Evolutionary conservation across 1,140 invertebrate species (phyloP).

Genomic region (Campoletis sonorensis): DNA sequence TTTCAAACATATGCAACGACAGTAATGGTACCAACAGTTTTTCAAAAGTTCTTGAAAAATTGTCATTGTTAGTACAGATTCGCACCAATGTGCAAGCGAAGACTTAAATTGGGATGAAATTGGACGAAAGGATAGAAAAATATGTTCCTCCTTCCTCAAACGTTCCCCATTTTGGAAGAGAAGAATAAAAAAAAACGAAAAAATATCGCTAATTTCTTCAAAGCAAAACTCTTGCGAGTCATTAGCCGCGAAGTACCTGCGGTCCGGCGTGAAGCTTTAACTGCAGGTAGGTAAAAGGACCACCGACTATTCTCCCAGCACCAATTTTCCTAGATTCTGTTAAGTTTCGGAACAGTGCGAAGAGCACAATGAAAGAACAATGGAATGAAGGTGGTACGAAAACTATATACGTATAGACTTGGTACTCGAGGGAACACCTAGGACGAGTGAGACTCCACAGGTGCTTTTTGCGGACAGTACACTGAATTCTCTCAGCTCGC

Average conservation of each 20-base stretch:
- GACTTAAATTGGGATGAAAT: no score
- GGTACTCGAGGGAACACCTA: not conserved
- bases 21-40: no score
- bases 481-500: not conserved
- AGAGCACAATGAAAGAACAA: slow-evolving; percentile 61
- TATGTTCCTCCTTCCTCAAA: not conserved
- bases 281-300: slow-evolving; percentile 64
- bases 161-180: not conserved
- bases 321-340: not conserved
- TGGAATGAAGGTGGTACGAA: slow-evolving; percentile 49
- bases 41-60: no score
- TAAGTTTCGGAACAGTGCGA: slow-evolving; percentile 17
- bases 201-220: slow-evolving; percentile 67
- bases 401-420: not conserved
- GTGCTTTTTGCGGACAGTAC: slow-evolving; percentile 54
- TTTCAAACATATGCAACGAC: not conserved
- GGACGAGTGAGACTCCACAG: slow-evolving; percentile 62
- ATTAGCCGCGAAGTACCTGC: slow-evolving; percentile 53
- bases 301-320: slow-evolving; percentile 45
- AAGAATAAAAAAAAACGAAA: slow-evolving; percentile 39
- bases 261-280: slow-evolving; percentile 53
- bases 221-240: slow-evolving; percentile 57
- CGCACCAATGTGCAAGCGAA: no score
- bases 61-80: no score
- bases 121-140: no score